A percentile compares a stretch with the other conserved stretches of the same genome.
These are phyloP conservation scores for Anas capensis DNA, from an alignment of 2,797 vertebrate species.

Conservation along the genomic window DNA sequence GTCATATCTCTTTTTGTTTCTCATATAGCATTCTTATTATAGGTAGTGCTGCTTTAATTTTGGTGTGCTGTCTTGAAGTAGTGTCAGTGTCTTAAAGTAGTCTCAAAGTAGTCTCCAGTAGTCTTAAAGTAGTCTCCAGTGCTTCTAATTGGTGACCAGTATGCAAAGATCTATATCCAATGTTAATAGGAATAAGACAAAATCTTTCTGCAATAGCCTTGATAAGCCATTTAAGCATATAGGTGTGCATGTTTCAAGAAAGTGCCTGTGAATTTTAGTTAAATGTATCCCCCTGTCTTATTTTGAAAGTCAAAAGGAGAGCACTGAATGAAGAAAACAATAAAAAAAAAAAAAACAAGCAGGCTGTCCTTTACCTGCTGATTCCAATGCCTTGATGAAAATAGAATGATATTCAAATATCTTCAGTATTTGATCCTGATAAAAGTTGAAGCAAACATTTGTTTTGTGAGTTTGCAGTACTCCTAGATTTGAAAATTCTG, in stretches of 20 bases:
- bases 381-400: neutral
- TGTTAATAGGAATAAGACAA: neutral
- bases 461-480: neutral
- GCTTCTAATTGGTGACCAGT: neutral
- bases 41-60: neutral
- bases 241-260: neutral
- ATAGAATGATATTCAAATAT: neutral
- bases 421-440: constrained; percentile 8
- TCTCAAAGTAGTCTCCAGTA: too few relatives aligned
- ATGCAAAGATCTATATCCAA: neutral
- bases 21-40: neutral
- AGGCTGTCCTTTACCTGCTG: neutral
- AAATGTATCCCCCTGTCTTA: neutral
- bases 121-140: neutral
- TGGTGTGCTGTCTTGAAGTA: neutral
- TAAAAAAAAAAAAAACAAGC: neutral
- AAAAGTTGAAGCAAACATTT: neutral
- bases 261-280: neutral
- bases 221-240: neutral
- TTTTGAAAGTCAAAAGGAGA: neutral
- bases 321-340: neutral
- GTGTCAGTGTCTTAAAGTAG: too few relatives aligned
- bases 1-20: neutral
- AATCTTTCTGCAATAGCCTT: neutral
- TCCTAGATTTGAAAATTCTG: neutral